Evolutionary conservation across 2,888 invertebrate species (phyloP), one percentile per base, ranked within the genome.

Genomic region (Tipula confusa): DNA sequence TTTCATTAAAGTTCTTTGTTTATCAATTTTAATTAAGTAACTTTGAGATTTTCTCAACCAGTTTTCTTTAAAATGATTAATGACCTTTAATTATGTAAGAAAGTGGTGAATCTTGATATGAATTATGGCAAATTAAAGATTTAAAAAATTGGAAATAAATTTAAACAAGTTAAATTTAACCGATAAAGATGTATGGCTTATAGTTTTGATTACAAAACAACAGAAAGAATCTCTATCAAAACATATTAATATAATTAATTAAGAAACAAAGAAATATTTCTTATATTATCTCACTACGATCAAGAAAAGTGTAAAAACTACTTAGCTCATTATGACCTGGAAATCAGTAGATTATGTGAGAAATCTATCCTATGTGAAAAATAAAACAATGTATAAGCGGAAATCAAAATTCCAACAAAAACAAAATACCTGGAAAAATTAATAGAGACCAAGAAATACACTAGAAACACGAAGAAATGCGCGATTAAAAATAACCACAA

Each of bases 31-130:
- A 64, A 64, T 64, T 64, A 64, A 64, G 64, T 9, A 64, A 64
- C 64, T 24, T 64, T 64, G 6, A 24, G 64, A 64, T 64, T 64
- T 24, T 64, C 7, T 64, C 24, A 9, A 64, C 18, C 24, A 9
- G 7, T 64, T 64, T 64, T 64, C 7, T 64, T 64, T 9, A 24
- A 64, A 64, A 64, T 64, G 64, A 64, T 64, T 64, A 64, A 64
- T 64, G 64, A 64, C 64, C 64, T 64, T 64, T 64, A 64, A 64
- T 64, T 64, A 64, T 24, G 64, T 64, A 64, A n/a, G n/a, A n/a
- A n/a, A 64, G 64, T 64, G 64, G 18, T 64, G 18, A 7, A 24
- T 64, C 24, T 18, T 24, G 64, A 64, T 64, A 64, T 9, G 11
- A 64, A 24, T 11, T 64, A 24, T 64, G n/a, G n/a, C n/a, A n/a